Evolutionary conservation across 2,797 vertebrate genomes (phyloP).

Genomic region (Atherinosoma microstoma): DNA sequence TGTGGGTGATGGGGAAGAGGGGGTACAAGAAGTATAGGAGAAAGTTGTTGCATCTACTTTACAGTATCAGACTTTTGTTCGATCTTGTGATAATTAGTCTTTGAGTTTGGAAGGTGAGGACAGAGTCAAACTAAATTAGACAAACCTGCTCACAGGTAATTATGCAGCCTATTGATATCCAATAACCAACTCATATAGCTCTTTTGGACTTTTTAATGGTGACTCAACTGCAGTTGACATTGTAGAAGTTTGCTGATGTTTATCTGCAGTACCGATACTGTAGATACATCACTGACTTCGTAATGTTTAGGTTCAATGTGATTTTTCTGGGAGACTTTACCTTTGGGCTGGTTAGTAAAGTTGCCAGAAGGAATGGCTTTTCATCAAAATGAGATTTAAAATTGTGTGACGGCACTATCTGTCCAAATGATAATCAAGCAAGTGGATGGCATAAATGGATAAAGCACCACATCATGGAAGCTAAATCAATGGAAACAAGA

Average conservation of each 20-base stretch:
- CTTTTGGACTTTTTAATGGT: conserved; percentile 29
- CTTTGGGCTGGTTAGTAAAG: background rate
- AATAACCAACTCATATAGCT: conserved; percentile 50
- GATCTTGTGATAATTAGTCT: conserved; percentile 64
- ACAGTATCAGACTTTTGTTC: conserved; percentile 46
- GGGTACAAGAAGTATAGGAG: conserved; percentile 4
- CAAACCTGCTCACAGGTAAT: conserved; percentile 60
- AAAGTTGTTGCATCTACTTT: conserved; percentile 48
- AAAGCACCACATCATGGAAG: background rate
- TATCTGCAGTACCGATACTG: conserved; percentile 14
- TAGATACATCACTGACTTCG: background rate
- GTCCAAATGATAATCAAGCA: background rate
- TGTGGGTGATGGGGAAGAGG: background rate
- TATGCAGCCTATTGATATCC: conserved; percentile 63
- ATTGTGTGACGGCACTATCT: background rate
- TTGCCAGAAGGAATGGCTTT: background rate
- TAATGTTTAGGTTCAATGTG: background rate
- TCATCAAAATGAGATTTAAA: conserved; percentile 10
- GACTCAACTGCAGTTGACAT: conserved; percentile 35
- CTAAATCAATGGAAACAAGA: conserved; percentile 1
- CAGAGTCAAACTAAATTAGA: conserved; percentile 59
- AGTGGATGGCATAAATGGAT: background rate
- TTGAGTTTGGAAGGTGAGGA: conserved; percentile 62
- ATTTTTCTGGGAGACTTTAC: background rate
- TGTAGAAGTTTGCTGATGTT: conserved; percentile 22